Evolutionary conservation across 2,113 vertebrate species (phyloP).

Genomic region (Oreochromis tanganicae): DNA sequence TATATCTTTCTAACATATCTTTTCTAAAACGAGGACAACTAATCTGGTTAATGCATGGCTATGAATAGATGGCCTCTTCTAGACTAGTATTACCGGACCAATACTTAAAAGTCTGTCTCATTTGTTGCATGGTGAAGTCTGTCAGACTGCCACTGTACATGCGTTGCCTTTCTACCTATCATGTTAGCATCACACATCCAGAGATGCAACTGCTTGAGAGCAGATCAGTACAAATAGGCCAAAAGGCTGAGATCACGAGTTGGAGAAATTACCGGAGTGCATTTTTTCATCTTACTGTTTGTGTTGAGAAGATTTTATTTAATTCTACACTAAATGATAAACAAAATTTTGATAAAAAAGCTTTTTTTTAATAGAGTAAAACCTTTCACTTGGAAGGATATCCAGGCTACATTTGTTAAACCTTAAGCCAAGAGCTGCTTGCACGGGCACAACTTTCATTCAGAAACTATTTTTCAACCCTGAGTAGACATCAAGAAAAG

Average conservation of each 20-base stretch:
- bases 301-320: not conserved
- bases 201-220: not conserved
- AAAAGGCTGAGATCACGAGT: not conserved
- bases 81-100: not conserved
- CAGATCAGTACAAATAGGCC: not conserved
- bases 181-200: not conserved
- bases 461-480: too few species aligned
- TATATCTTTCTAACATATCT: not conserved
- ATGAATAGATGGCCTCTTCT: not conserved
- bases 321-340: not conserved
- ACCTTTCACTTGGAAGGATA: not conserved
- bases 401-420: not conserved
- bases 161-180: not conserved
- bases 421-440: not conserved
- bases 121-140: not conserved
- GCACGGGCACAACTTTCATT: too few species aligned
- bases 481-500: too few species aligned
- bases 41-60: not conserved
- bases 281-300: not conserved
- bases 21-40: not conserved
- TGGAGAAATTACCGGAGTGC: not conserved
- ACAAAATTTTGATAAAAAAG: not conserved
- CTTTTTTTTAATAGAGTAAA: not conserved
- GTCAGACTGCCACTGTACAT: not conserved
- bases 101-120: not conserved